These are phyloP conservation scores for Itoplectis maculator DNA, from an alignment of 2,888 invertebrate genomes.

Conservation along the genomic window DNA sequence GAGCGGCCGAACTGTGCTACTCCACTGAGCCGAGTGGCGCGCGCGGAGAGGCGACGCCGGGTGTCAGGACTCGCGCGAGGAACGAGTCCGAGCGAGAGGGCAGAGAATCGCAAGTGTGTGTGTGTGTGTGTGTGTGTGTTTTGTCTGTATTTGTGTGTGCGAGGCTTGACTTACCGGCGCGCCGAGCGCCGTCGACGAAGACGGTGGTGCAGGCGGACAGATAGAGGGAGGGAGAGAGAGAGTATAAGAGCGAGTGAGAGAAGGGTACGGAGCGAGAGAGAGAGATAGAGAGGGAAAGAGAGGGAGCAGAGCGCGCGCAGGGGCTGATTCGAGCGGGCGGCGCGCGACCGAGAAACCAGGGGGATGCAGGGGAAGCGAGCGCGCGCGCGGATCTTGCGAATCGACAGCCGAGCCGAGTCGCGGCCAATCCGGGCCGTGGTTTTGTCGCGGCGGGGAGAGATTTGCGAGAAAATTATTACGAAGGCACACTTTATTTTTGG, in stretches of 20 bases:
- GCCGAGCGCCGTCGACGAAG: conserved; percentile 35
- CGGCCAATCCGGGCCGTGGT: neutral
- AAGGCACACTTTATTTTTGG: too few relatives aligned
- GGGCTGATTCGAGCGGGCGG: conserved; percentile 35
- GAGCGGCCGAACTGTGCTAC: conserved; percentile 59
- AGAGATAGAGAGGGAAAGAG: too few relatives aligned
- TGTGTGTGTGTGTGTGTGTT: too few relatives aligned
- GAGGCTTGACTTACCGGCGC: conserved; percentile 49
- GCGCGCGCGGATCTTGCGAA: conserved; percentile 47
- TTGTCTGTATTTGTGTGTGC: too few relatives aligned
- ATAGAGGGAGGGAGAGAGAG: too few relatives aligned
- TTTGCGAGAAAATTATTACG: neutral
- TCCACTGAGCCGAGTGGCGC: conserved; percentile 60
- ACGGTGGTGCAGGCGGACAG: conserved; percentile 13
- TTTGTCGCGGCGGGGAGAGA: neutral
- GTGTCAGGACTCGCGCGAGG: conserved; percentile 18
- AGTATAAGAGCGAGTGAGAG: too few relatives aligned
- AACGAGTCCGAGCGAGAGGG: conserved; percentile 42
- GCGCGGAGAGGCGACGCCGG: conserved; percentile 38
- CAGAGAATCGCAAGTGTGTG: neutral
- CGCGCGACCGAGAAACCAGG: conserved; percentile 45
- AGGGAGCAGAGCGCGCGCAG: conserved; percentile 28
- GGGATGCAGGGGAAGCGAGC: conserved; percentile 30
- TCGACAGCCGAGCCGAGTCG: neutral
- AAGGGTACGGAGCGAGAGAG: neutral